Base-by-base conservation (phyloP, 1,140 invertebrate species). In the Drosophila fuyamai region DNA sequence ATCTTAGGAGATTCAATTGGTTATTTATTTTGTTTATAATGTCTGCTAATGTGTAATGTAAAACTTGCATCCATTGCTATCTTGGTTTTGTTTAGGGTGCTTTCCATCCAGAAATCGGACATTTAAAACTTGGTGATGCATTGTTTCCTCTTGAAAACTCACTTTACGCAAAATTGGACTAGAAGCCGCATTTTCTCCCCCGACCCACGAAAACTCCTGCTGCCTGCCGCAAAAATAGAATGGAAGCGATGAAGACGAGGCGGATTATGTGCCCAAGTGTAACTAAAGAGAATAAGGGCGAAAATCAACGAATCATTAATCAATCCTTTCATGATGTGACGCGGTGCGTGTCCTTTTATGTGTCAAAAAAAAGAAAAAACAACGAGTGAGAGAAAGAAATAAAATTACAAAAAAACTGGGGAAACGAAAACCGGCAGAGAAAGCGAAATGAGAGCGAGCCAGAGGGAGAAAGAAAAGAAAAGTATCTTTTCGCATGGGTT, bases 301-400 rank as follows among this genome's bases (percentile, higher is more conserved):
- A 91, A 91, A 92, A 92, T 92, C 90, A 92, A 92, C 81, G 90
- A 92, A 92, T 92, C 90, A 92, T 92, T 92, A 92, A 92, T 92
- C 90, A 92, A 92, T 92, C 90, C 90, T 92, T 92, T 92, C 90
- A 92, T 92, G 90, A 92, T 92, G 90, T 91, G 90, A 90, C 81
- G 90, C 90, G 90, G 90, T 92, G 90, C 90, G 90, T 92, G 90
- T 92, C 90, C 90, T 92, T 92, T 92, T 92, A 92, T 92, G 90
- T 92, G 84, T 77, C 78, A 91, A 76, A 89, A 89, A 76, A 78
- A 70, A 67, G 61, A 71, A 68, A 57, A 57, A 80, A 67, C 47
- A 63, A 47, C 60, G 60, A 83, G 72, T 60, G 58, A 76, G 70
- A 55, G 47, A 77, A 76, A 61, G 23, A 76, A 61, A 50, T 61